These are phyloP conservation scores for Nowickia ferox DNA, from an alignment of 2,888 invertebrate species.

Conservation along the genomic window DNA sequence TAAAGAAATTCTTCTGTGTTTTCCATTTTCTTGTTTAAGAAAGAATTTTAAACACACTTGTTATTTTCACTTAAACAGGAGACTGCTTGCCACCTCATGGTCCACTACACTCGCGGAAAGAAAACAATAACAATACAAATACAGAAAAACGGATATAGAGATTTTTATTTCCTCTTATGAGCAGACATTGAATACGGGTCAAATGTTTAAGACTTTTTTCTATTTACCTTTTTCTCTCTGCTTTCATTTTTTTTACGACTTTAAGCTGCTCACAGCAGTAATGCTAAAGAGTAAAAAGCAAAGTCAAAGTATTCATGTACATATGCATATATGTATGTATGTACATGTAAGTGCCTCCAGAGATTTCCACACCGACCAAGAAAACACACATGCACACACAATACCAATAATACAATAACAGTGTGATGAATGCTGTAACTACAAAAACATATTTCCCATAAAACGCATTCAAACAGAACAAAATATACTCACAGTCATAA, in stretches of 20 bases:
- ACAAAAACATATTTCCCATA: constrained; percentile 56
- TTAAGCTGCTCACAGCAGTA: neutral
- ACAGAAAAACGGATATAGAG: constrained; percentile 25
- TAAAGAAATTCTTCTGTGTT: neutral
- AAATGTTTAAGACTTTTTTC: constrained; percentile 34
- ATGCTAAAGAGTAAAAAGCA: neutral
- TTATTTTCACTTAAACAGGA: constrained; percentile 8
- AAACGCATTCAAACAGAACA: constrained; percentile 60
- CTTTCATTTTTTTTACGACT: neutral
- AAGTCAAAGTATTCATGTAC: constrained; percentile 18
- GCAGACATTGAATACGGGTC: constrained; percentile 54
- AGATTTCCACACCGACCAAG: constrained; percentile 29
- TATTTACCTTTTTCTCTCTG: neutral
- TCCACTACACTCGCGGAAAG: constrained; percentile 1
- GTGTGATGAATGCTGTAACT: neutral
- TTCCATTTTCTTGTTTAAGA: constrained; percentile 25
- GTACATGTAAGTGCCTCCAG: constrained; percentile 59
- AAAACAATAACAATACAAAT: neutral
- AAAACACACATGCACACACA: neutral
- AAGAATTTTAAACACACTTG: constrained; percentile 20
- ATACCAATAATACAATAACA: neutral
- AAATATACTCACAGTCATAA: constrained; percentile 37
- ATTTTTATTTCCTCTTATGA: constrained; percentile 35
- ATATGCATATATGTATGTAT: neutral
- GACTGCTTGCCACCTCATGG: neutral